These are phyloP conservation scores for Acyrthosiphon pisum DNA, from an alignment of 1,140 invertebrate genomes.

Conservation along the genomic window DNA sequence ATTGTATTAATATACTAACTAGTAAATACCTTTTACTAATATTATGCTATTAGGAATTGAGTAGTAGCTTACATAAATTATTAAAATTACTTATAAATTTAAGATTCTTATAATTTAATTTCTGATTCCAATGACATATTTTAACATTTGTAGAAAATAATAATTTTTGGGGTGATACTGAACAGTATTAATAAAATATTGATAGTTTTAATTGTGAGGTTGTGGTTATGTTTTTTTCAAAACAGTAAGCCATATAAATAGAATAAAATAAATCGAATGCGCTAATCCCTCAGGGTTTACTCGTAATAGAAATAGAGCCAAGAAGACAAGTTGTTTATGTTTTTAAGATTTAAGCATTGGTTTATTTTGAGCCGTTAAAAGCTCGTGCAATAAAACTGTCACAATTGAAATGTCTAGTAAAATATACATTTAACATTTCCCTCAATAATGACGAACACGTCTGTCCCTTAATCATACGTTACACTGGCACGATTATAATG, in stretches of 20 bases:
- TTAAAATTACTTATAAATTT: not conserved
- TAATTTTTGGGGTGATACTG: not conserved
- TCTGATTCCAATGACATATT: not conserved
- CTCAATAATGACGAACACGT: not conserved
- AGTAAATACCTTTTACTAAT: too few species aligned
- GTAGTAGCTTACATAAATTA: not conserved
- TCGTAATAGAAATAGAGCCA: not conserved
- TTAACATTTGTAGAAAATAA: not conserved
- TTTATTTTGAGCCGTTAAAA: conserved; percentile 21
- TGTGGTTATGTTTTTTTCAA: not conserved
- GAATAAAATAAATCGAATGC: not conserved
- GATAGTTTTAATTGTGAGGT: not conserved
- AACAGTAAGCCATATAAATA: not conserved
- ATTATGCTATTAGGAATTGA: not conserved
- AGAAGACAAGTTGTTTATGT: not conserved
- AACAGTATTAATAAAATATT: not conserved
- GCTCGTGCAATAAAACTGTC: not conserved
- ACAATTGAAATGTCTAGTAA: not conserved
- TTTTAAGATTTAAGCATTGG: conserved; percentile 29
- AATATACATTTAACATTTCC: not conserved
- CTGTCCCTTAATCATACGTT: not conserved
- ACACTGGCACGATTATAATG: not conserved
- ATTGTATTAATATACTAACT: too few species aligned
- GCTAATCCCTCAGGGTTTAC: not conserved
- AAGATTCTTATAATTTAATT: not conserved